Base-by-base conservation (phyloP, 2,797 vertebrate genomes). In the Petrocephalus schoutedeni region DNA sequence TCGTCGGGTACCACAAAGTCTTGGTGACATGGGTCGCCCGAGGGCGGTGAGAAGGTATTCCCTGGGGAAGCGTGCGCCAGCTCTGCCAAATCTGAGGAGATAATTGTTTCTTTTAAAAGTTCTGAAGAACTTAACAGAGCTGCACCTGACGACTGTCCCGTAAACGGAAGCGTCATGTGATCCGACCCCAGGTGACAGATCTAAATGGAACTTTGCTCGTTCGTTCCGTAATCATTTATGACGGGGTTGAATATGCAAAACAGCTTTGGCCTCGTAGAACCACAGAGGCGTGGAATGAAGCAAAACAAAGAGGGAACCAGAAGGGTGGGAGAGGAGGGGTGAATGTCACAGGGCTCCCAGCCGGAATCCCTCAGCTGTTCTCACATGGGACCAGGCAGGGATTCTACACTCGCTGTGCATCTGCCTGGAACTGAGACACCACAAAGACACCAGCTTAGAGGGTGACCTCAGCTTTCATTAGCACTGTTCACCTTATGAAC, bases 231-330 rank as follows among this genome's bases (percentile, higher is more conserved):
- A 28, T 54, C 83, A 32, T 16, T 58, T 57, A n/a, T 56, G 53
- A 36, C 28, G 8, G 23, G 54, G 21, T 16, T 41, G 23, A 36
- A 53, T 36, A 10, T 85, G 51, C 54, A 58, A 56, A 85, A 57
- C 84, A 5, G 84, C 28, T 32, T 57, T 58, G 54, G 23, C 14
- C 54, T 58, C 56, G 32, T 86, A 16, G 36, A 86, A 21, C 56
- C 28, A 61, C 57, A 14, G 59, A 32, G n/a, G n/a, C 36, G 14
- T 36, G 49, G 71, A 87, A 49, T 67, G 85, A 89, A 87, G 80
- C 41, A 19, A 87, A 80, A 64, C 74, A 80, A 86, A 14, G 53
- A 84, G 51, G 49, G 36, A 28, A 57, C 14, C 19, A 45, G 57
- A 19, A 32, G 57, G 9, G 53, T 87, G 58, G 67, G 59, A 77